Evolutionary conservation across 2,797 vertebrate species (phyloP), one percentile per base, ranked within the genome.

Genomic region (Enteromius treurensis): DNA sequence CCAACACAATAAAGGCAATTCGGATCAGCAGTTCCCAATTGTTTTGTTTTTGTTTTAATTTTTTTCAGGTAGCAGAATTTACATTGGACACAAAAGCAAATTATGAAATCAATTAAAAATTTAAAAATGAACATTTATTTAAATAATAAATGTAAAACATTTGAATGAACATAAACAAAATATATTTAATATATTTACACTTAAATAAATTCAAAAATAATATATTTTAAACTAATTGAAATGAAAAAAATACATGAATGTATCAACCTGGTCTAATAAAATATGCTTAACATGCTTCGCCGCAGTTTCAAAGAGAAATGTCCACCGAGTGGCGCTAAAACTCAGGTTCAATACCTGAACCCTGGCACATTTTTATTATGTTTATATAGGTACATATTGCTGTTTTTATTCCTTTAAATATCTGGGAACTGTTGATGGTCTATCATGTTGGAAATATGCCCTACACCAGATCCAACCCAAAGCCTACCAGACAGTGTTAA

Each of bases 1-100:
- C 77, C 74, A 40, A 60, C 37, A 42, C n/a, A 49, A 10, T 62
- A 64, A 60, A 51, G 49, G 74, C 83, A 64, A 64, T 62, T 83
- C 73, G 11, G 53, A 73, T 40, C 51, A 14, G 81, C 14, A 23
- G 10, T 19, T 77, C 53, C 26, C 74, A 0, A 45, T 11, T 58
- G 9, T 45, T 23, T 6, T 5, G 42, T 42, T 4, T 68, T 37
- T 14, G 0, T 4, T 26, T 26, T 26, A 26, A 8, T 21, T 10
- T 23, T 21, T 40, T 40, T 23, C 34, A 58, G 34, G 32, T 17
- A 76, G 21, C 13, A 58, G 3, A 76, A 40, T 37, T 58, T 76
- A 58, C 3, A 58, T 75, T 75, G 29, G 47, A 34, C 17, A 37
- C n/a, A 4, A 42, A 14, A 2, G 42, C 21, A 58, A 34, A 75